Conservation (phyloP, 1,140 invertebrate species). For the Tribolium madens region DNA sequence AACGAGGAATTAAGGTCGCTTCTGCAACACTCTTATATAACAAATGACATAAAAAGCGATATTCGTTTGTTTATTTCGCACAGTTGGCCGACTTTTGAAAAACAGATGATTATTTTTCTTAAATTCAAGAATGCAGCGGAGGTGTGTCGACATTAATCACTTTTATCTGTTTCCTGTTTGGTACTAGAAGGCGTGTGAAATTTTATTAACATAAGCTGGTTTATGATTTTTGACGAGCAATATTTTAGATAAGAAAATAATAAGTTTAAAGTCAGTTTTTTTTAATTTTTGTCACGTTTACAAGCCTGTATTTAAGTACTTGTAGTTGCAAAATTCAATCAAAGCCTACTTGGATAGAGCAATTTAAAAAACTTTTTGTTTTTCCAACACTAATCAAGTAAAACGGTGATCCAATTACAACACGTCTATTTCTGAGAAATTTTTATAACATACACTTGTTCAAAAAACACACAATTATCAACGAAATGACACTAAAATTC, state of each 20-base stretch:
- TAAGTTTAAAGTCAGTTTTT: too few species aligned
- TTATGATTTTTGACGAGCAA: background rate
- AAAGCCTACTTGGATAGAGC: too few species aligned
- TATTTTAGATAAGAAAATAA: background rate
- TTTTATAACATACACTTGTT: too few species aligned
- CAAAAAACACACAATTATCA: too few species aligned
- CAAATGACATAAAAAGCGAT: background rate
- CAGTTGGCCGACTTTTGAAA: background rate
- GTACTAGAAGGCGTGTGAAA: background rate
- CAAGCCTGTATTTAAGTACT: too few species aligned
- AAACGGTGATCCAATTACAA: too few species aligned
- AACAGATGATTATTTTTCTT: background rate
- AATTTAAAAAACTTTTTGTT: too few species aligned
- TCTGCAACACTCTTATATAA: constrained; percentile 16
- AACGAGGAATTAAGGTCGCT: constrained; percentile 23
- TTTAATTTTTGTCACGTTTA: too few species aligned
- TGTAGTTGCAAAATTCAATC: too few species aligned
- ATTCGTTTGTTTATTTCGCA: background rate
- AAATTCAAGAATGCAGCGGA: background rate
- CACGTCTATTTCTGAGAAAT: too few species aligned
- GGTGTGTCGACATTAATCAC: constrained; percentile 13
- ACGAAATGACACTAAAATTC: too few species aligned
- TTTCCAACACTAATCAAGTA: too few species aligned
- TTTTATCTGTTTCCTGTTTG: constrained; percentile 21
- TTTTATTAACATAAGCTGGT: background rate